These are phyloP conservation scores for Nematolebias whitei DNA, from an alignment of 2,113 vertebrate species.

Conservation along the genomic window DNA sequence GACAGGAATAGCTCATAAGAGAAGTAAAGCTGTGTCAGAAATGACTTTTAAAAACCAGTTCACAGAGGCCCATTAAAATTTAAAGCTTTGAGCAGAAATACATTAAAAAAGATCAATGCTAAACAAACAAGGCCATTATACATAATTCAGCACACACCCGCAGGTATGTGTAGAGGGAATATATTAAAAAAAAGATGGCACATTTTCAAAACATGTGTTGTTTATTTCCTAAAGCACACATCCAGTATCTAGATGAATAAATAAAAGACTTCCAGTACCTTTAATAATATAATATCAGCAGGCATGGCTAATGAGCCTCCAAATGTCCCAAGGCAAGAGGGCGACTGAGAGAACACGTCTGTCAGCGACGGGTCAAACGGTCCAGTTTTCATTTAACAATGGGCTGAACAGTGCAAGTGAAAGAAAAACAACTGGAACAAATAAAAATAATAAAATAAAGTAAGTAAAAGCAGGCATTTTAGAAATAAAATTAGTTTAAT, in stretches of 20 bases:
- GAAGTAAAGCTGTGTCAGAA: background rate
- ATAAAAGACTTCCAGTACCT: conserved; percentile 71
- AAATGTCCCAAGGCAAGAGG: conserved; percentile 43
- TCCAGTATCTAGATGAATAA: conserved; percentile 78
- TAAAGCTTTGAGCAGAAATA: conserved; percentile 1
- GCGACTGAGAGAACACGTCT: conserved; percentile 36
- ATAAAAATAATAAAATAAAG: background rate
- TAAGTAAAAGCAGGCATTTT: conserved; percentile 48
- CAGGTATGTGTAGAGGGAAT: conserved; percentile 2
- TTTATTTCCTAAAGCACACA: conserved; percentile 83
- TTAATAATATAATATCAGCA: conserved; percentile 74
- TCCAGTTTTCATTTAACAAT: conserved; percentile 57
- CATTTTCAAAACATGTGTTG: conserved; percentile 69
- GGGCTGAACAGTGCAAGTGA: conserved; percentile 48
- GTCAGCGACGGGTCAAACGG: conserved; percentile 44
- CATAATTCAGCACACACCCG: conserved; percentile 1
- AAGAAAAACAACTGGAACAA: conserved; percentile 9
- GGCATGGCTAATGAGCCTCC: conserved; percentile 66
- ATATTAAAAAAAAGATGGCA: conserved; percentile 32
- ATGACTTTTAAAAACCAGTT: background rate
- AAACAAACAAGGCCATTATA: background rate
- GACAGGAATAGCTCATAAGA: background rate
- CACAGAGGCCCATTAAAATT: background rate
- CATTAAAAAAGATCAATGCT: background rate
- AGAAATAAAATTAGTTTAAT: conserved; percentile 47